A percentile compares a stretch with the other conserved stretches of the same genome.
Conservation (phyloP, 2,113 vertebrate species). For the Cnemophilus loriae region DNA sequence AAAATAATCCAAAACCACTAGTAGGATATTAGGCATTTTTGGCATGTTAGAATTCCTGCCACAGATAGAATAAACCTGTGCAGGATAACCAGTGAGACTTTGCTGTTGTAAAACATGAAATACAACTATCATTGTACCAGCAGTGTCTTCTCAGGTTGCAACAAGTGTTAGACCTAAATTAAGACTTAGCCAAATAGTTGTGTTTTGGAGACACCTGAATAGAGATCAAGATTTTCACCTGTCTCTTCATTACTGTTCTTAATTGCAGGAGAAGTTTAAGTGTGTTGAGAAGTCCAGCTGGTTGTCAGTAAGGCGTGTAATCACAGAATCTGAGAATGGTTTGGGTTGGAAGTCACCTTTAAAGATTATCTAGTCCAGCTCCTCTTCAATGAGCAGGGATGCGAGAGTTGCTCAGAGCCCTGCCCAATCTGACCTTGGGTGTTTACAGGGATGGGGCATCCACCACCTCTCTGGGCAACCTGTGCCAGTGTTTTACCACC, state of each 20-base stretch:
- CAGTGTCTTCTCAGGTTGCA: background rate
- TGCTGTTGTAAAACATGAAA: background rate
- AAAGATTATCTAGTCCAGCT: background rate
- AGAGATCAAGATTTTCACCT: background rate
- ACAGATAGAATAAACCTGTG: background rate
- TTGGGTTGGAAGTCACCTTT: background rate
- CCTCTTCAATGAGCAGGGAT: background rate
- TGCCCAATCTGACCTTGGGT: background rate
- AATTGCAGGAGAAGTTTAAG: background rate
- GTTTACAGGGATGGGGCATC: background rate
- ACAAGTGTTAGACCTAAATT: background rate
- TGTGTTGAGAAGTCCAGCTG: background rate
- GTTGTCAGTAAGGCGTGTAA: background rate
- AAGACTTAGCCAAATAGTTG: background rate
- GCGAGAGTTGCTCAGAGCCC: background rate
- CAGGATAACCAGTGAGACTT: background rate
- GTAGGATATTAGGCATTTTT: background rate
- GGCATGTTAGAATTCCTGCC: background rate
- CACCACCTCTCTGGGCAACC: background rate
- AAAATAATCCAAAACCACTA: fast-evolving
- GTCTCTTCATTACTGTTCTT: background rate
- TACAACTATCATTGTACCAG: background rate
- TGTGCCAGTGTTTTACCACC: background rate
- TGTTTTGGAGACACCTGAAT: background rate
- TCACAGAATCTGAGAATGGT: background rate